These are phyloP conservation scores for Koerneria pararmatus DNA, from an alignment of 2,888 invertebrate genomes.

Conservation along the genomic window DNA sequence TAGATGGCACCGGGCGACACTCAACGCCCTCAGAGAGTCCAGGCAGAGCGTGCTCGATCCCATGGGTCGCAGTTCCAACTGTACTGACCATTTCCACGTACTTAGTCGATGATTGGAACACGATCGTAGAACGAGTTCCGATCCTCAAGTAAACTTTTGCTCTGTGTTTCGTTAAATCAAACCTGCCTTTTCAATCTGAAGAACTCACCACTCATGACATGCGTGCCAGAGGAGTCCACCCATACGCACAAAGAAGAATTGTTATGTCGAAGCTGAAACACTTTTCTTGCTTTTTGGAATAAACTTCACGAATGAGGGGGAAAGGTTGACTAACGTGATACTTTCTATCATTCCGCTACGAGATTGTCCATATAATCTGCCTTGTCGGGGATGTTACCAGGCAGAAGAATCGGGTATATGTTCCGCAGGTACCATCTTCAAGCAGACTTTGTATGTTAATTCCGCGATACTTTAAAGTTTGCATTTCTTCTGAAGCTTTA, in stretches of 20 bases:
- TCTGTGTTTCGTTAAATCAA: background rate
- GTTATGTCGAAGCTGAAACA: conserved; percentile 33
- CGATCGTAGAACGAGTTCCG: background rate
- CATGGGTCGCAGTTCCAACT: conserved; percentile 17
- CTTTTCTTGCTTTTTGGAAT: background rate
- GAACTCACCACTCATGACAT: background rate
- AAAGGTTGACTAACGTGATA: conserved; percentile 30
- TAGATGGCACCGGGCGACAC: conserved; percentile 85
- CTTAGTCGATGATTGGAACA: conserved; percentile 14
- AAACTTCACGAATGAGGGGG: background rate
- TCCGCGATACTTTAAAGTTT: background rate
- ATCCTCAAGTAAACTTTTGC: conserved; percentile 6
- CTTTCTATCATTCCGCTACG: conserved; percentile 30
- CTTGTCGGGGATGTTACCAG: conserved; percentile 62
- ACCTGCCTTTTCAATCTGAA: background rate
- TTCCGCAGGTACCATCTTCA: conserved; percentile 73
- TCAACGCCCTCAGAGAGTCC: conserved; percentile 68
- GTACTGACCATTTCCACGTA: conserved; percentile 17
- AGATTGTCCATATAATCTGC: conserved; percentile 25
- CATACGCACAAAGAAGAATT: conserved; percentile 35
- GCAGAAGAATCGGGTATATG: conserved; percentile 93
- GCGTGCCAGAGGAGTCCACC: conserved; percentile 26
- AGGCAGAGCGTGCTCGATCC: conserved; percentile 80
- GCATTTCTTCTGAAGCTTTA: background rate
- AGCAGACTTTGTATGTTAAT: background rate